Conservation (phyloP, 2,797 vertebrate species). For the Enteromius unitaeniatus region DNA sequence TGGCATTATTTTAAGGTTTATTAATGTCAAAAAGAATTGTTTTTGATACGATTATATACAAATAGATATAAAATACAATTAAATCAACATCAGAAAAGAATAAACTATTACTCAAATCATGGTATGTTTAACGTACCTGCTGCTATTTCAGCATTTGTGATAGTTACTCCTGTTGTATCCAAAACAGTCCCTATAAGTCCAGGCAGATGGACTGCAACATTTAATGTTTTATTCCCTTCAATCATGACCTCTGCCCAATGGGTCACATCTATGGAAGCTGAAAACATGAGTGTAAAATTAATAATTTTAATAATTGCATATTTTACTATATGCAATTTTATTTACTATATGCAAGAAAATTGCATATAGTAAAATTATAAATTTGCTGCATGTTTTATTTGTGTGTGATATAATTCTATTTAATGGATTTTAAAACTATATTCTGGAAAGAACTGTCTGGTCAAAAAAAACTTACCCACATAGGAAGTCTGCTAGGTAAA, state of each 20-base stretch:
- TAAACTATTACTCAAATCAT: not conserved
- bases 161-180: slow-evolving; percentile 21
- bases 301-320: too few species aligned
- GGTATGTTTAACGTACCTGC: slow-evolving; percentile 19
- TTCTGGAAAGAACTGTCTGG: not conserved
- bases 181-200: not conserved
- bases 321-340: too few species aligned
- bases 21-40: not conserved
- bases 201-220: slow-evolving; percentile 34
- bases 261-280: slow-evolving; percentile 34
- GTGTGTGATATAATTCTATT: not conserved
- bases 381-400: not conserved
- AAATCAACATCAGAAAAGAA: not conserved
- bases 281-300: not conserved
- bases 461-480: slow-evolving; percentile 48
- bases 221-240: slow-evolving; percentile 60
- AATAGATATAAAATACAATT: not conserved
- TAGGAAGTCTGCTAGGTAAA: slow-evolving; percentile 37
- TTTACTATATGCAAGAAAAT: too few species aligned
- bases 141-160: slow-evolving; percentile 51
- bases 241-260: slow-evolving; percentile 60
- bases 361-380: not conserved
- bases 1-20: not conserved
- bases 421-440: not conserved
- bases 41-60: not conserved